Evolutionary conservation across 2,888 invertebrate species (phyloP), one percentile per base, ranked within the genome.

Genomic region (Phyllotreta cruciferae): DNA sequence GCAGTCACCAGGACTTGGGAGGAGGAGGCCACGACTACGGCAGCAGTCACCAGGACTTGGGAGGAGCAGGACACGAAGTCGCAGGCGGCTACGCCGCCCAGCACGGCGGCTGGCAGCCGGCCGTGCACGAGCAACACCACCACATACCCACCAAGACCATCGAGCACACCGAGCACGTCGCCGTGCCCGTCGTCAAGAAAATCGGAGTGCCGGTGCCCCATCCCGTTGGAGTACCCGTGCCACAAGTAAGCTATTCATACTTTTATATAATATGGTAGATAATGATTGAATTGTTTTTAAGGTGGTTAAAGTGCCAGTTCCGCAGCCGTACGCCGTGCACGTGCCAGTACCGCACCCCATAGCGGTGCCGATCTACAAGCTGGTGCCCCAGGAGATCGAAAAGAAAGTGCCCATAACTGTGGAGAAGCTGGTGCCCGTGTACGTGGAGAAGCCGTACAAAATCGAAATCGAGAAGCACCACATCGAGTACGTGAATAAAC

Each of bases 381-480:
- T 87, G 74, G 89, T 90, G 5, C 88, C 88, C 8, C 89, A 90
- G 73, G 85, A 90, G 66, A 85, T 90, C 58, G 90, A 90, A 73
- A 88, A 88, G 73, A 88, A 87, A 70, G 88, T 91, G 8, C 90
- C 90, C 2, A 89, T 88, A 79, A 87, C 89, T 1, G 89, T 91
- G 3, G 90, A 90, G 75, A 90, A 88, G 75, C 87, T 89, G 14
- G 86, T 88, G 14, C 88, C 88, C 13, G 88, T 90, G 73, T 88
- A 88, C 70, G 86, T 91, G 1, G 88, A 90, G 75, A 90, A 87
- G 75, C 91, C 90, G 4, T 90, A 90, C 84, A 90, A 90, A 71
- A 89, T 91, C 4, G 88, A 89, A 79, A 88, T 91, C 35, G 87
- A 90, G 69, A 91, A 90, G 82, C 90, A 86, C 76, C 88, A 90